These are phyloP conservation scores for Coracopsis vasa DNA, from an alignment of 2,113 vertebrate species.

Conservation along the genomic window DNA sequence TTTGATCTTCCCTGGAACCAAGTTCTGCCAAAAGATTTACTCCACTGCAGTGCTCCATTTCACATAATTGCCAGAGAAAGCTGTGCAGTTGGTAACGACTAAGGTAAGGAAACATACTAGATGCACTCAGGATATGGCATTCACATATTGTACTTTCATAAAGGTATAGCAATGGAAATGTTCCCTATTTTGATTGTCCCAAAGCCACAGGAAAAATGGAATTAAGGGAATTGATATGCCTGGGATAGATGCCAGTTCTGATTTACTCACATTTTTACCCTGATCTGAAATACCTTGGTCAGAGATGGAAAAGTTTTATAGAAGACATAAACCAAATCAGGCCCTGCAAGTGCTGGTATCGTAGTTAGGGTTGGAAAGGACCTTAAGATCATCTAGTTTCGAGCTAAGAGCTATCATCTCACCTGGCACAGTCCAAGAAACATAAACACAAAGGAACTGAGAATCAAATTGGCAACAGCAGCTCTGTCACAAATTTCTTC, in stretches of 20 bases:
- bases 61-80: slow-evolving; percentile 64
- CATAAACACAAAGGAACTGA: neutral
- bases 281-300: slow-evolving; percentile 74
- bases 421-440: neutral
- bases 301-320: slow-evolving; percentile 71
- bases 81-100: neutral
- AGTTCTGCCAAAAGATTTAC: slow-evolving; percentile 45
- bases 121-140: neutral
- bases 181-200: slow-evolving; percentile 77
- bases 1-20: slow-evolving; percentile 68
- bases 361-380: neutral
- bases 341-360: neutral
- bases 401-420: slow-evolving; percentile 8
- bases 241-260: slow-evolving; percentile 73
- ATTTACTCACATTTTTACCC: slow-evolving; percentile 77
- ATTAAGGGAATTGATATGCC: slow-evolving; percentile 72
- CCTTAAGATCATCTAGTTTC: too few species aligned
- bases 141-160: slow-evolving; percentile 52
- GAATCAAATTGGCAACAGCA: neutral
- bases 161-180: slow-evolving; percentile 61
- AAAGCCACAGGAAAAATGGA: slow-evolving; percentile 69
- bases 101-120: slow-evolving; percentile 39
- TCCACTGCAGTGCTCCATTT: slow-evolving; percentile 46
- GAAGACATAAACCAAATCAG: slow-evolving; percentile 37
- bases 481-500: neutral